Percentiles rank a stretch among this genome's conserved stretches.
phyloP scores from a whole-genome alignment of 2,797 vertebrate genomes.

The Cheirogaleus major region DNA sequence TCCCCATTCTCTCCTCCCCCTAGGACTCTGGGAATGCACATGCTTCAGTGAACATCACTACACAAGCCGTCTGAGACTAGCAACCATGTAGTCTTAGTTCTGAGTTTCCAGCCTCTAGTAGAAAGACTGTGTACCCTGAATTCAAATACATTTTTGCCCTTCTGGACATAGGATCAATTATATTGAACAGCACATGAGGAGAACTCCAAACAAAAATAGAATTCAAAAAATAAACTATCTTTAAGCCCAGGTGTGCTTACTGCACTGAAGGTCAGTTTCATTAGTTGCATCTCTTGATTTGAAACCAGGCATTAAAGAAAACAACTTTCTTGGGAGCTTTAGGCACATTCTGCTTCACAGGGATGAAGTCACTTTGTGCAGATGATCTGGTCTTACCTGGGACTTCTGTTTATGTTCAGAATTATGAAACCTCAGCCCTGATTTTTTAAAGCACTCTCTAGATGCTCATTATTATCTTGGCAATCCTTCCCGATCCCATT shows the following conservation, averaged over 20 bases:
- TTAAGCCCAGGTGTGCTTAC: not conserved
- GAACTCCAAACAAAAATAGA: not conserved
- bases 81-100: not conserved
- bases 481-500: not conserved
- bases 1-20: not conserved
- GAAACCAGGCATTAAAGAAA: not conserved
- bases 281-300: not conserved
- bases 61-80: not conserved
- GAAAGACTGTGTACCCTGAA: not conserved
- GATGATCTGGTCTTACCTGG: not conserved
- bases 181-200: not conserved
- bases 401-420: not conserved
- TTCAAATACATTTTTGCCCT: slow-evolving; percentile 15
- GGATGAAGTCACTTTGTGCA: not conserved
- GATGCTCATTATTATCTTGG: slow-evolving; percentile 36
- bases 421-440: not conserved
- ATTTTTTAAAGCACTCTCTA: slow-evolving; percentile 50
- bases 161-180: not conserved
- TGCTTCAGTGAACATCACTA: not conserved
- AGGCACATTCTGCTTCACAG: not conserved
- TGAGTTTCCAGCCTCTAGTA: not conserved
- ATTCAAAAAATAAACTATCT: not conserved
- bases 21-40: not conserved
- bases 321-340: not conserved
- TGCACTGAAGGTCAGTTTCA: not conserved